A percentile compares a stretch with the other conserved stretches of the same genome.
These are phyloP conservation scores for Bembecia ichneumoniformis DNA, from an alignment of 2,888 invertebrate species.

Conservation along the genomic window DNA sequence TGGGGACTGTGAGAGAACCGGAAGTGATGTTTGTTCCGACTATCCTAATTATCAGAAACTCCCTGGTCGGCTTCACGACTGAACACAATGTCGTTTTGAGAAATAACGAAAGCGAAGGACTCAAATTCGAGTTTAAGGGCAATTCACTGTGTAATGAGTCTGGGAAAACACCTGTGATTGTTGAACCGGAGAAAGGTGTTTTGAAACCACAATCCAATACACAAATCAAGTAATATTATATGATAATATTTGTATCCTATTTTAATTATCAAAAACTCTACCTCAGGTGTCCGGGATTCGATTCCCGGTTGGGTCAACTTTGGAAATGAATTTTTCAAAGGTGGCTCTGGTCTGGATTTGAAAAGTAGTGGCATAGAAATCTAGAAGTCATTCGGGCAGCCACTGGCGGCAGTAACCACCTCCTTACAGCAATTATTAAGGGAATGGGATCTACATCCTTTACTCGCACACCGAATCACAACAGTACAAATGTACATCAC, in stretches of 20 bases:
- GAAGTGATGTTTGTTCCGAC: constrained; percentile 72
- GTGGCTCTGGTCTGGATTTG: too few species aligned
- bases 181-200: constrained; percentile 64
- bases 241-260: not conserved
- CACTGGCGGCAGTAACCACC: too few species aligned
- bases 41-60: constrained; percentile 73
- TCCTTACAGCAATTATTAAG: too few species aligned
- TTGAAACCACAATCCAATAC: constrained; percentile 59
- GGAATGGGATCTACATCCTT: too few species aligned
- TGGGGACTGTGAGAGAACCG: constrained; percentile 76
- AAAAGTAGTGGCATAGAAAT: too few species aligned
- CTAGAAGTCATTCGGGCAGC: too few species aligned
- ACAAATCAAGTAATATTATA: constrained; percentile 55
- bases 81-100: constrained; percentile 52
- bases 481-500: too few species aligned
- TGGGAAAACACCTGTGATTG: constrained; percentile 58
- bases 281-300: too few species aligned
- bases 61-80: constrained; percentile 71
- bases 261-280: not conserved
- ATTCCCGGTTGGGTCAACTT: too few species aligned
- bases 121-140: constrained; percentile 67
- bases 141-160: constrained; percentile 70
- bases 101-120: constrained; percentile 67
- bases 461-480: too few species aligned
- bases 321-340: too few species aligned